Base-by-base conservation (phyloP, 2,888 invertebrate genomes). In the Caradrina clavipalpis region DNA sequence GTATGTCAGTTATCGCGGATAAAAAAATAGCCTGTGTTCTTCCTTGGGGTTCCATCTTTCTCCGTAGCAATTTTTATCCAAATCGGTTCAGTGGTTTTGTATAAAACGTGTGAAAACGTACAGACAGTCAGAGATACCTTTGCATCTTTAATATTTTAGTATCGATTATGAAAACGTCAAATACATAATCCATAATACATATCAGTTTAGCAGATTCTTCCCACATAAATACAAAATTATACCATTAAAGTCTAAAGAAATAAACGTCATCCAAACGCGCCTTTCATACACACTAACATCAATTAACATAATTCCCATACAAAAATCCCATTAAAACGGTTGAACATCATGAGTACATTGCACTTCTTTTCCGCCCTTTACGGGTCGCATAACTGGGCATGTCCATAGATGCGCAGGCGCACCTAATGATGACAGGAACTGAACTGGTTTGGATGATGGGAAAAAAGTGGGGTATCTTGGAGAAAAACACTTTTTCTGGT, bases 401-500 rank as follows among this genome's bases (percentile, higher is more conserved):
- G 80, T 79, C 85, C 84, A 83, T 87, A 84, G 78, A 64, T 78
- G 88, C 82, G 85, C 80, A 56, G 65, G 73, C 82, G 78, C 82
- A 78, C 69, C 86, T 91, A 89, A 90, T 88, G 88, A 89, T 85
- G 82, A 87, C 91, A 91, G 89, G 89, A 90, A 90, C 89, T 85
- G 80, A 84, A 90, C 91, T 88, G 88, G 89, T 87, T 84, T 59
- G 71, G 83, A 83, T 80, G 85, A 86, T 78, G 75, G 69, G 75
- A 80, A 85, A 87, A 88, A 86, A 85, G 58, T 54, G 49, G 50
- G 21, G 76, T 70, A 74, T 73, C 73, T 75, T 61, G 68, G 62
- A 62, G 75, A 77, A 78, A 74, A 82, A 83, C 67, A 73, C 63
- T 77, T 77, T 78, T 84, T 84, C 83, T 83, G 71, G 71, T 59